These are phyloP conservation scores for Macrostomum cliftonense DNA, from an alignment of 2,888 invertebrate genomes.

Conservation along the genomic window DNA sequence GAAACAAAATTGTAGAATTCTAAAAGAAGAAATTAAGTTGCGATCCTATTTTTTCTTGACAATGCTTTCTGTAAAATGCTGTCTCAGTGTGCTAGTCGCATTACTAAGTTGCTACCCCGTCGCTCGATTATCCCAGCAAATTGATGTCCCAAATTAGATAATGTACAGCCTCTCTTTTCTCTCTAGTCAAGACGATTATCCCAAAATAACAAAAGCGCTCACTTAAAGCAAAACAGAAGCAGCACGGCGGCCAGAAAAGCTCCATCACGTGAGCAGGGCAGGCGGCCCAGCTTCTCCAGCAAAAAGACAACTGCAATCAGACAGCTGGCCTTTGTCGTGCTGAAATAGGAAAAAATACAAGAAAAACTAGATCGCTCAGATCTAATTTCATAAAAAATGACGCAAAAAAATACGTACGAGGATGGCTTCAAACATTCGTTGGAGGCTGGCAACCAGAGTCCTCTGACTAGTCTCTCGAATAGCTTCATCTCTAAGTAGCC, in stretches of 20 bases:
- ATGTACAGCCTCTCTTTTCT: too few relatives aligned
- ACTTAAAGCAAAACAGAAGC: slow-evolving; percentile 85
- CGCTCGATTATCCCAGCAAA: too few relatives aligned
- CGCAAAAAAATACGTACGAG: slow-evolving; percentile 53
- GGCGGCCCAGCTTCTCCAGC: slow-evolving; percentile 80
- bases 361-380: background rate
- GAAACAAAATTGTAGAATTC: too few relatives aligned
- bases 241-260: slow-evolving; percentile 92
- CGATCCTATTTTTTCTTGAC: too few relatives aligned
- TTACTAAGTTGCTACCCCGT: too few relatives aligned
- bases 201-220: too few relatives aligned
- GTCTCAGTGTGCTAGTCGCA: too few relatives aligned
- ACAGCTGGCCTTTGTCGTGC: slow-evolving; percentile 85
- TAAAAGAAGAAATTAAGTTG: too few relatives aligned
- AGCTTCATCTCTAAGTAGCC: slow-evolving; percentile 84
- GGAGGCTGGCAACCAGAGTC: slow-evolving; percentile 91
- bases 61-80: too few relatives aligned
- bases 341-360: slow-evolving; percentile 32
- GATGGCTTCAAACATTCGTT: slow-evolving; percentile 96
- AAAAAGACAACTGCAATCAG: slow-evolving; percentile 87
- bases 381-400: background rate
- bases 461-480: slow-evolving; percentile 77
- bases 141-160: too few relatives aligned
- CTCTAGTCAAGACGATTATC: too few relatives aligned
- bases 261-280: slow-evolving; percentile 83